A percentile compares a stretch with the other conserved stretches of the same genome.
These are phyloP conservation scores for Chaetoderma sp. DNA, from an alignment of 2,888 invertebrate species.

Conservation along the genomic window DNA sequence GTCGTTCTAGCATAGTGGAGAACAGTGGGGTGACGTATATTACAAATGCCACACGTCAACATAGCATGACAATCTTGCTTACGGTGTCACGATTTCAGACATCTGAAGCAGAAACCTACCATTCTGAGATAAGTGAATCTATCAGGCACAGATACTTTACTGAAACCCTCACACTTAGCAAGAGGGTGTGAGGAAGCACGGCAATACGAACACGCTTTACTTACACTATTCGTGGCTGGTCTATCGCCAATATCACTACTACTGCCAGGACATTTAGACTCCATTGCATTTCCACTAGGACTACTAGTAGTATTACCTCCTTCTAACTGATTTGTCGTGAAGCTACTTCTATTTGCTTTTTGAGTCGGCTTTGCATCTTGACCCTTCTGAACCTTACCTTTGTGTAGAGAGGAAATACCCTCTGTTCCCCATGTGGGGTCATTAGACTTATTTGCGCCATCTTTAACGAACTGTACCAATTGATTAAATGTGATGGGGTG, in stretches of 20 bases:
- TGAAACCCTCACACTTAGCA: neutral
- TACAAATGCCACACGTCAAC: constrained; percentile 2
- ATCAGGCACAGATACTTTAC: neutral
- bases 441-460: constrained; percentile 10
- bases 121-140: neutral
- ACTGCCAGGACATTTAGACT: too few species aligned
- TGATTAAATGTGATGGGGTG: constrained; percentile 1
- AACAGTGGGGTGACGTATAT: constrained; percentile 7
- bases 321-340: neutral
- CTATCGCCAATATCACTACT: too few species aligned
- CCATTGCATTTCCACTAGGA: too few species aligned
- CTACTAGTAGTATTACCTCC: neutral
- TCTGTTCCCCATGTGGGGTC: constrained; percentile 21
- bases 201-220: too few species aligned
- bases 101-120: constrained; percentile 12
- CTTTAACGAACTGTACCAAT: constrained; percentile 12
- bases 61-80: neutral
- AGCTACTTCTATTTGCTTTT: neutral
- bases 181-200: too few species aligned
- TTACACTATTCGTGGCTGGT: too few species aligned
- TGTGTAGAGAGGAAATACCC: constrained; percentile 1
- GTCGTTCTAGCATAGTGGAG: constrained; percentile 4
- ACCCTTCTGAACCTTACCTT: neutral
- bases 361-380: neutral
- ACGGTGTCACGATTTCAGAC: constrained; percentile 4